These are phyloP conservation scores for Lathamus discolor DNA, from an alignment of 2,113 vertebrate genomes.

Conservation along the genomic window DNA sequence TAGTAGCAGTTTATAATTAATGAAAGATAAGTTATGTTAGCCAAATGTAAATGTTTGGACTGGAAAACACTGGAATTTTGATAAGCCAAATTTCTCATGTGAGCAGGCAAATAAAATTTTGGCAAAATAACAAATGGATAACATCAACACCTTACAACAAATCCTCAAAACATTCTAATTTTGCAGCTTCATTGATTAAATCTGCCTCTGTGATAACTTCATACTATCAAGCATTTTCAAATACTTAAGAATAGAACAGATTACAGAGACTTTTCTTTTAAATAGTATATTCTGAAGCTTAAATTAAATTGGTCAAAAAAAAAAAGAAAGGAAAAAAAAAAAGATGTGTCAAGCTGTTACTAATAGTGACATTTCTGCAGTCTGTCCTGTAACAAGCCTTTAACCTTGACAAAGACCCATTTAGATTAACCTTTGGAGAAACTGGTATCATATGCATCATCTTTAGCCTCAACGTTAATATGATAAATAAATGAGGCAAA, in stretches of 20 bases:
- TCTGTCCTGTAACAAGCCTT: not conserved
- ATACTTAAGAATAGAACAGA: not conserved
- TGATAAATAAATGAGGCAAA: constrained; percentile 63
- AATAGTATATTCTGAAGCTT: not conserved
- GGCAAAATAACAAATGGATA: not conserved
- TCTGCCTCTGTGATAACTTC: not conserved
- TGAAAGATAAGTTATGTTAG: not conserved
- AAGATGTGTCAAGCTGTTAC: not conserved
- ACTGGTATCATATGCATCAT: constrained; percentile 11
- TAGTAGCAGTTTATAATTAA: not conserved
- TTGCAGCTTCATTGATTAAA: not conserved
- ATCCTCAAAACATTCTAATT: not conserved
- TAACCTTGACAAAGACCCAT: constrained; percentile 49
- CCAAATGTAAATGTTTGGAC: not conserved
- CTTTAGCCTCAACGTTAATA: constrained; percentile 59
- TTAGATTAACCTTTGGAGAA: constrained; percentile 40
- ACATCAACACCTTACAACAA: not conserved
- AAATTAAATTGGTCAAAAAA: not conserved
- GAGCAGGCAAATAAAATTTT: not conserved
- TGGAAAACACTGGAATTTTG: not conserved
- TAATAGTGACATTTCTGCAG: not conserved
- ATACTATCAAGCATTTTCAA: not conserved
- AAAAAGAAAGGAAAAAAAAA: rapidly evolving
- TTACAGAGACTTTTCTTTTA: not conserved
- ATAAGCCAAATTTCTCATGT: not conserved